Evolutionary conservation across 2,113 vertebrate species (phyloP), one percentile per base, ranked within the genome.

Genomic region (Nothobranchius kuhntae): DNA sequence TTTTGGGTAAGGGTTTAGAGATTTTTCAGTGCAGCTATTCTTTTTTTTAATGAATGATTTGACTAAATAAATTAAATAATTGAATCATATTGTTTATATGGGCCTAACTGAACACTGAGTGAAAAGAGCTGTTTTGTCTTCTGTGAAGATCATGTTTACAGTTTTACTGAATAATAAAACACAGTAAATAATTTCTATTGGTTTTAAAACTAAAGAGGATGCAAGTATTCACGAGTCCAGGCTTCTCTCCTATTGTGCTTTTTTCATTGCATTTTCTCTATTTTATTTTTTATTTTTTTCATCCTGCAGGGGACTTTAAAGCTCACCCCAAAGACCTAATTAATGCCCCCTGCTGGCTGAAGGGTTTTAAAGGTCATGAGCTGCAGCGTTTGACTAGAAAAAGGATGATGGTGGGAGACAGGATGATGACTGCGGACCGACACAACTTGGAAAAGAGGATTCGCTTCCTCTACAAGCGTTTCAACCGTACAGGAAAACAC

Each of bases 381-480:
- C 82, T 98, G 79, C 94, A 96, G 88, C 93, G 95, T 9, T 92
- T 95, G 42, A 92, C 94, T 38, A 91, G 96, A 26, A 98, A 97
- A 90, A 97, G 92, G 87, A 88, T 72, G 75, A 88, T 97, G 92
- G 94, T 98, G 53, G 96, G 97, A 64, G 83, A 93, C 63, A 86
- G 94, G 15, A 99, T 99, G 98, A 95, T 96, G 85, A 35, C 53
- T 1, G 82, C 93, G 0, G 97, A 99, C 48, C 89, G 74, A 53
- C 93, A 95, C 77, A 95, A 94, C 8, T 89, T 99, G 73, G 93
- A 91, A 44, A 99, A 99, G 84, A 94, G 95, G 61, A 95, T 99
- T 81, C 71, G 84, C 0, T 98, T 89, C 84, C 92, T 99, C 70
- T 98, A 98, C 88, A 94, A 66, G 65, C 94, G 92, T 30, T 96